Evolutionary conservation across 2,888 invertebrate genomes (phyloP), one percentile per base, ranked within the genome.

Genomic region (Ryuthela nishihirai): DNA sequence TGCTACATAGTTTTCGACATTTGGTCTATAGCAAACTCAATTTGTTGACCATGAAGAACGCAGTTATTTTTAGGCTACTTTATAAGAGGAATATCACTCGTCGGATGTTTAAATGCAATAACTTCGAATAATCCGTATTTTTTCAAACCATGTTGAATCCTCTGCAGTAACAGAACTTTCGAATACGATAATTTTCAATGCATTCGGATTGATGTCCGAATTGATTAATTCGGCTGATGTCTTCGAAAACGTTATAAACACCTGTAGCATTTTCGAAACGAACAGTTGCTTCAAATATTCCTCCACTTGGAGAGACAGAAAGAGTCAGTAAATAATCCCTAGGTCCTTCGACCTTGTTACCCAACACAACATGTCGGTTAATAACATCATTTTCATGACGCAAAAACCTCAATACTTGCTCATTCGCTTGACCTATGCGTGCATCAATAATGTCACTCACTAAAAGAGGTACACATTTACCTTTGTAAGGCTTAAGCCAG

Each of bases 241-340:
- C 34, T 0, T 42, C 24, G 65, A 69, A 20, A 26, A 63, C 48
- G 21, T 50, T 48, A n/a, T 48, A 60, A 3, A 50, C 40, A 15
- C 46, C 60, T 17, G 47, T 47, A 65, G 69, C 24, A 38, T 62
- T 47, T 17, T 41, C 29, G 18, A 36, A 36, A n/a, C 82, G 75
- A 6, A 91, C 77, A 0, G 90, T 88, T 1, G 84, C 86, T 73
- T 93, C 92, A 71, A 92, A 91, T 39, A 85, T 73, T 0, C 81
- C 88, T 38, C 76, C 77, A 1, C 88, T 84, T 0, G 89, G 89
- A 29, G 70, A 64, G 0, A 85, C 83, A 55, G 79, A 75, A 64
- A 84, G 69, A 6, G 82, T 82, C 35, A 87, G 72, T 66, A 83
- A 80, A 63, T 82, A 83, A 70, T 87, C 62, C 1, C 20, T 29